phyloP scores from a whole-genome alignment of 2,113 vertebrate species.

The Siphamia tubifer region DNA sequence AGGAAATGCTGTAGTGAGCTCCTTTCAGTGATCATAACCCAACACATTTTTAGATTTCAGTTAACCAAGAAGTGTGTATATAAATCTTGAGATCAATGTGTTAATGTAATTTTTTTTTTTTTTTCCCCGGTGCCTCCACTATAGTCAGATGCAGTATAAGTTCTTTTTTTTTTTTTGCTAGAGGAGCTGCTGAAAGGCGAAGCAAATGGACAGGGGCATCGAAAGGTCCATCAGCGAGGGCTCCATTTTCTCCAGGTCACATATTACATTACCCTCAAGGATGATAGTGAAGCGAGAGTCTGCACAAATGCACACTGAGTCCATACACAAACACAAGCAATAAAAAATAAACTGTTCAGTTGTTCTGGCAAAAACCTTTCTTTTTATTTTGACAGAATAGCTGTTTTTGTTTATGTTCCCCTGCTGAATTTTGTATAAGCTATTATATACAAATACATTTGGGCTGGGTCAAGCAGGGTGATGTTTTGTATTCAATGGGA shows the following conservation, averaged over 20 bases:
- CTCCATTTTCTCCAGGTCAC: conserved; percentile 38
- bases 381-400: too few relatives aligned
- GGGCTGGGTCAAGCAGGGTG: too few relatives aligned
- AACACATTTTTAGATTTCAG: conserved; percentile 21
- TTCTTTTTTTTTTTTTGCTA: conserved; percentile 16
- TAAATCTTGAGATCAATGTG: conserved; percentile 9
- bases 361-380: neutral
- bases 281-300: conserved; percentile 11
- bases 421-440: too few relatives aligned
- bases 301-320: neutral
- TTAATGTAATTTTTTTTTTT: neutral
- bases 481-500: too few relatives aligned
- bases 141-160: neutral
- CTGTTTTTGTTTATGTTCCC: too few relatives aligned
- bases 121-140: neutral
- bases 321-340: neutral
- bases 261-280: conserved; percentile 54
- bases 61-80: neutral
- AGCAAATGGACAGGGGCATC: conserved; percentile 18
- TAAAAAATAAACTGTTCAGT: neutral
- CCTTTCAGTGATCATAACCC: conserved; percentile 10
- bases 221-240: conserved; percentile 19
- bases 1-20: conserved; percentile 12
- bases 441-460: too few relatives aligned
- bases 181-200: neutral